Conservation (phyloP, 2,888 invertebrate genomes). For the Ichneumoninae sp. region DNA sequence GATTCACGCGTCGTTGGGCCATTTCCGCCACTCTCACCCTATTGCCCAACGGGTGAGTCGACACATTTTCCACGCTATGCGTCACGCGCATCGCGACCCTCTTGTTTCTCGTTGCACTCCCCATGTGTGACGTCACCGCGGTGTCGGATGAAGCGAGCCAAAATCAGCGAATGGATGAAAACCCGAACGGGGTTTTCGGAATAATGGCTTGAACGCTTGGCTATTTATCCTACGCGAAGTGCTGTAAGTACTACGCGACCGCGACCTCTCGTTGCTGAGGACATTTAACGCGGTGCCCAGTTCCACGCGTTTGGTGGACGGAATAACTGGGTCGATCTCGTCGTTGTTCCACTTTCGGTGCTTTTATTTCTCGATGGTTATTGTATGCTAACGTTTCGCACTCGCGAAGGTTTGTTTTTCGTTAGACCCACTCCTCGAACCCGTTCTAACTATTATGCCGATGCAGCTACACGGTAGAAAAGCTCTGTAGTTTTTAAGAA, state of each 20-base stretch:
- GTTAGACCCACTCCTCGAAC: neutral
- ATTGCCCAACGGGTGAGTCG: neutral
- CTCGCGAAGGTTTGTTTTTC: constrained; percentile 6
- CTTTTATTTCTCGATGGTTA: constrained; percentile 4
- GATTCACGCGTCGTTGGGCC: neutral
- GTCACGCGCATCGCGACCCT: neutral
- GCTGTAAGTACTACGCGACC: neutral
- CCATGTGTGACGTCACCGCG: constrained; percentile 39
- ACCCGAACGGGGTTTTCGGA: constrained; percentile 13
- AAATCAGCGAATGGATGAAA: constrained; percentile 24
- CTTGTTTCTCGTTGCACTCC: neutral
- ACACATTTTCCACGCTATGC: neutral
- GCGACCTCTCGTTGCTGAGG: constrained; percentile 8
- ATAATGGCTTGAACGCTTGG: constrained; percentile 24
- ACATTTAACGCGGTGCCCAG: constrained; percentile 15
- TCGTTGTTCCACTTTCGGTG: constrained; percentile 27
- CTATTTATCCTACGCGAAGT: constrained; percentile 4
- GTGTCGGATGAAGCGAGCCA: constrained; percentile 41
- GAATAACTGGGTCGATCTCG: neutral
- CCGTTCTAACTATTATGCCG: neutral
- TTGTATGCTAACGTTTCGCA: neutral
- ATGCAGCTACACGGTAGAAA: neutral
- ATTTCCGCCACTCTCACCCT: neutral
- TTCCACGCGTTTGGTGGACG: neutral
- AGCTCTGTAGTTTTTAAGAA: neutral